Base-by-base conservation (phyloP, 2,113 vertebrate genomes). In the Dolichallabes microphthalmus region DNA sequence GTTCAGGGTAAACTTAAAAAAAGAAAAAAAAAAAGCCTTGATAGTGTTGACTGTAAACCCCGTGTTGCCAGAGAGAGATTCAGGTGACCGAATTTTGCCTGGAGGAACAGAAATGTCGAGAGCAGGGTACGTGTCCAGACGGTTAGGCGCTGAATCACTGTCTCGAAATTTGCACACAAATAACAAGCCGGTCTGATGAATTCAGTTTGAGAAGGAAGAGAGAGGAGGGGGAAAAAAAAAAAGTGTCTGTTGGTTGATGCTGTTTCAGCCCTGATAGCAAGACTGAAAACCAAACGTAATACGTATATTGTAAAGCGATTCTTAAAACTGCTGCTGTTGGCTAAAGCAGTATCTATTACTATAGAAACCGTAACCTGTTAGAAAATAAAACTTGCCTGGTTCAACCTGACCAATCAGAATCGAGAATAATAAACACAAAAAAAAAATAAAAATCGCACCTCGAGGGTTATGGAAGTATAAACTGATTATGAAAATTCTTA, bases 91-190 rank as follows among this genome's bases (percentile, higher is more conserved):
- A 84, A 71, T 69, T 73, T 78, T 13, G 17, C 53, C 55, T 39
- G 11, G 8, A 30, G 45, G 39, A 63, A 57, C 85, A 25, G 82
- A 73, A 86, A 66, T 14, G 61, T 53, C 77, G 55, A 78, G 20
- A 58, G 19, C 63, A 52, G 4, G 73, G 39, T 77, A 32, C 53
- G 32, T n/a, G 78, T 86, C 84, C 86, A 86, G 78, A 82, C 82
- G n/a, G 61, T 79, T 84, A 84, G 84, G 81, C 78, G 14, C 61
- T 86, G 85, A 89, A 73, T 88, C 87, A 86, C 27, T 15, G 78
- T 82, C 58, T 74, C 22, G 11, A 77, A 73, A 13, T 32, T 35
- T 11, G 32, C 45, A 45, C 25, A 32, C 71, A 30, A 53, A 66
- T 73, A 60, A 73, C 10, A 13, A 32, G n/a, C 17, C 15, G 32